These are phyloP conservation scores for Syngnathus scovelli DNA, from an alignment of 2,113 vertebrate genomes.

Conservation along the genomic window DNA sequence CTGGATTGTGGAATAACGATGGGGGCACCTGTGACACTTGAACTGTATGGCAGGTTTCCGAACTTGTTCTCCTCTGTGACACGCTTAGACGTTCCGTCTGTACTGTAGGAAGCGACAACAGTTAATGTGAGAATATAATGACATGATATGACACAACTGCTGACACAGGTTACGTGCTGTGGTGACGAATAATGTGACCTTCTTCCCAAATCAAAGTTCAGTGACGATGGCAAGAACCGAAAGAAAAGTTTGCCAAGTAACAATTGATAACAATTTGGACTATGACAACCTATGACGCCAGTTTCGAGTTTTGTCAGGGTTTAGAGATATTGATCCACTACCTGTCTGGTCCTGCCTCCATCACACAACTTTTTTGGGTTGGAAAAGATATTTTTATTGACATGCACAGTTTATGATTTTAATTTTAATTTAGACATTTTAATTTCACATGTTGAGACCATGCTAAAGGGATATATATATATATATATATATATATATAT, in stretches of 20 bases:
- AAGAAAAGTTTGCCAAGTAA: not conserved
- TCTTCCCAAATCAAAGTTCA: conserved; percentile 12
- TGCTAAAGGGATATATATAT: conserved; percentile 50
- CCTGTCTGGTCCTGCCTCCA: conserved; percentile 3
- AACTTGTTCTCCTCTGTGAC: conserved; percentile 38
- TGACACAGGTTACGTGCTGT: conserved; percentile 6
- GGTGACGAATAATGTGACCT: conserved; percentile 38
- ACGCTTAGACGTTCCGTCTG: conserved; percentile 31
- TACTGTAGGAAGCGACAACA: conserved; percentile 41
- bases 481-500: no score
- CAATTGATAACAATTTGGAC: not conserved
- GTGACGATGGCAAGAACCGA: conserved; percentile 1
- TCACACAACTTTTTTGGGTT: conserved; percentile 11
- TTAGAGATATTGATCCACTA: not conserved
- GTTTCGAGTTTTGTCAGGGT: conserved; percentile 1
- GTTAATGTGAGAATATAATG: conserved; percentile 29
- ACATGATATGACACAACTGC: conserved; percentile 3
- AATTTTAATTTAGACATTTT: conserved; percentile 21
- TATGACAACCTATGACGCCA: not conserved
- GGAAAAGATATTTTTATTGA: conserved; percentile 22
- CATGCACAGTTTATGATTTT: conserved; percentile 29
- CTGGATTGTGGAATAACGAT: not conserved
- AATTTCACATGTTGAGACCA: conserved; percentile 28
- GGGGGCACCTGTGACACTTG: conserved; percentile 21
- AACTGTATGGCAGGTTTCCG: conserved; percentile 36